These are phyloP conservation scores for Psilanteris sp. DNA, from an alignment of 1,140 invertebrate genomes.

Conservation along the genomic window DNA sequence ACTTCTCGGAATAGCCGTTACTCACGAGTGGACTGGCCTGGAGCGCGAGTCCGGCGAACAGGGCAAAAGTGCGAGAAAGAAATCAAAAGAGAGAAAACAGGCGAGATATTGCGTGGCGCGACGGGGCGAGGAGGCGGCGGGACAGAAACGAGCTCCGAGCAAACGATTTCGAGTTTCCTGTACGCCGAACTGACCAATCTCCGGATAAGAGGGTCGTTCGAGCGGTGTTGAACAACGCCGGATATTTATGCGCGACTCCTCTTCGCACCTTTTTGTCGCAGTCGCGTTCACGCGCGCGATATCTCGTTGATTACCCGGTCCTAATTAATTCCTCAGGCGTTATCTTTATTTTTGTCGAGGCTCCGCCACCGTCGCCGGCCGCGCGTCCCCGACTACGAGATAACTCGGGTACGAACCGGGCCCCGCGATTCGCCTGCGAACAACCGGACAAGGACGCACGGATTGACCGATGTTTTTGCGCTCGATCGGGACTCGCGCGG, in stretches of 20 bases:
- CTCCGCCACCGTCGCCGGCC: conserved; percentile 58
- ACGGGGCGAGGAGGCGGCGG: no score
- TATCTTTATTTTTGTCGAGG: conserved; percentile 73
- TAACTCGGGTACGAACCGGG: conserved; percentile 43
- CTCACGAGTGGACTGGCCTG: conserved; percentile 70
- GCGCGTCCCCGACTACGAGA: conserved; percentile 46
- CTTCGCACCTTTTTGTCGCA: conserved; percentile 73
- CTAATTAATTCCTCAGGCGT: conserved; percentile 78
- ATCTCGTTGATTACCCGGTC: conserved; percentile 77
- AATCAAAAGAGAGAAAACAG: conserved; percentile 47
- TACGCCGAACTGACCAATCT: conserved; percentile 67
- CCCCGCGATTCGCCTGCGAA: conserved; percentile 33
- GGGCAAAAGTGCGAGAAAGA: conserved; percentile 53
- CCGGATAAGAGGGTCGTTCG: conserved; percentile 73
- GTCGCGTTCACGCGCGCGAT: conserved; percentile 66
- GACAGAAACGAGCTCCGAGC: conserved; percentile 49
- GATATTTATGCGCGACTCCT: conserved; percentile 75
- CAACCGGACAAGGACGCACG: conserved; percentile 6
- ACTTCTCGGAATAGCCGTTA: conserved; percentile 80
- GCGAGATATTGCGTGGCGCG: conserved; percentile 39
- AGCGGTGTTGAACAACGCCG: conserved; percentile 75
- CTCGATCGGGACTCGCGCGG: conserved; percentile 51
- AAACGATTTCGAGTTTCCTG: conserved; percentile 72
- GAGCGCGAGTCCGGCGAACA: conserved; percentile 58
- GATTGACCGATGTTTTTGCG: conserved; percentile 51